Percentiles rank a stretch among this genome's conserved stretches.
Conservation (phyloP, 2,888 invertebrate species). For the Spilosoma lubricipeda region DNA sequence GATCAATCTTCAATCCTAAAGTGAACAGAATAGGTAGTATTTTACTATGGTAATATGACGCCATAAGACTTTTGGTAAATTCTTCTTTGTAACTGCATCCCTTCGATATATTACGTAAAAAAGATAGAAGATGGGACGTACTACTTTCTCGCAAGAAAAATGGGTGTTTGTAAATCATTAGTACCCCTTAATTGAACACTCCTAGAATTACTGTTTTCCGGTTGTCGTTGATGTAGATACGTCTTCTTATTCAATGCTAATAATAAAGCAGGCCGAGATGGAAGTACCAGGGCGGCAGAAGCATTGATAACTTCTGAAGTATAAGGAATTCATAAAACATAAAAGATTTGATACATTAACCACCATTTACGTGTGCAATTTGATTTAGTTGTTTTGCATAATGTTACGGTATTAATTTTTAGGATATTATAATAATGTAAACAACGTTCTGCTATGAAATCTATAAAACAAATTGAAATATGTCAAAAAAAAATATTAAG, state of each 20-base stretch:
- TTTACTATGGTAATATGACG: not conserved
- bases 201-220: not conserved
- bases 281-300: conserved; percentile 17
- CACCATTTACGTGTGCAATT: not conserved
- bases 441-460: no score
- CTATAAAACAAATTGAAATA: no score
- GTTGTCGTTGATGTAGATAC: not conserved
- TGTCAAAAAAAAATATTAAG: no score
- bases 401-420: not conserved
- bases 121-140: conserved; percentile 32
- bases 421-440: no score
- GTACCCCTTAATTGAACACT: not conserved
- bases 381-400: not conserved
- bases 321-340: conserved; percentile 17
- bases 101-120: conserved; percentile 40
- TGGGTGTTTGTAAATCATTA: not conserved
- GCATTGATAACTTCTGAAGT: not conserved
- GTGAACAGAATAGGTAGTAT: not conserved
- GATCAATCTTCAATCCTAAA: conserved; percentile 37
- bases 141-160: not conserved
- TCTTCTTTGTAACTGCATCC: conserved; percentile 45
- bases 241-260: not conserved
- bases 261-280: conserved; percentile 7
- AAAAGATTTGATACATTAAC: conserved; percentile 4
- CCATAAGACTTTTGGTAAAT: conserved; percentile 8